Evolutionary conservation across 1,140 invertebrate genomes (phyloP).

Genomic region (Leguminivora glycinivorella): DNA sequence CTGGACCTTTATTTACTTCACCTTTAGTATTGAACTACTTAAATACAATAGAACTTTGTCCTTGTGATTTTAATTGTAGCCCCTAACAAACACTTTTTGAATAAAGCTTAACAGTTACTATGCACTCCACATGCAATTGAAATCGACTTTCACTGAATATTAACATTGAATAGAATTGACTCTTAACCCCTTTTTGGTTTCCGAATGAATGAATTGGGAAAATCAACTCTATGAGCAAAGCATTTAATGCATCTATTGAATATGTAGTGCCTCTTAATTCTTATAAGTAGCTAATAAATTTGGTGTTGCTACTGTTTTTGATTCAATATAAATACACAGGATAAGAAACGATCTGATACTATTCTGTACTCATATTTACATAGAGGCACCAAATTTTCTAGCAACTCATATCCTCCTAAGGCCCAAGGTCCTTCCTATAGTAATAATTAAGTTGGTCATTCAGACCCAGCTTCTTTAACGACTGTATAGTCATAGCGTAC

Average conservation of each 20-base stretch:
- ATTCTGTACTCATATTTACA: no score
- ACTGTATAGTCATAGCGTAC: no score
- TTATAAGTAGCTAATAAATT: neutral
- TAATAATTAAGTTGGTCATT: no score
- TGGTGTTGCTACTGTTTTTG: no score
- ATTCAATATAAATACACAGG: no score
- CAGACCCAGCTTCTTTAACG: no score
- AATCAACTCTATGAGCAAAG: neutral
- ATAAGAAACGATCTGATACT: no score
- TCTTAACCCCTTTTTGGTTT: conserved; percentile 3
- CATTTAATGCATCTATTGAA: neutral
- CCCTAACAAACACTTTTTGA: neutral
- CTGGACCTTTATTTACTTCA: conserved; percentile 29
- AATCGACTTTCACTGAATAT: conserved; percentile 23
- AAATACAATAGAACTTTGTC: conserved; percentile 12
- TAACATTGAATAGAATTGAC: conserved; percentile 24
- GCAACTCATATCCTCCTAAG: no score
- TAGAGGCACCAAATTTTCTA: no score
- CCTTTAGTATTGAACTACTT: conserved; percentile 15
- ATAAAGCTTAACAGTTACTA: conserved; percentile 3
- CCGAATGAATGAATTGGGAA: neutral
- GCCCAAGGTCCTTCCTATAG: no score
- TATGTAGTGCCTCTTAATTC: neutral
- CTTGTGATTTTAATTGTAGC: conserved; percentile 31
- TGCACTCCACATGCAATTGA: conserved; percentile 24